phyloP scores from a whole-genome alignment of 2,888 invertebrate genomes.

The Cecidostiba fungosa region DNA sequence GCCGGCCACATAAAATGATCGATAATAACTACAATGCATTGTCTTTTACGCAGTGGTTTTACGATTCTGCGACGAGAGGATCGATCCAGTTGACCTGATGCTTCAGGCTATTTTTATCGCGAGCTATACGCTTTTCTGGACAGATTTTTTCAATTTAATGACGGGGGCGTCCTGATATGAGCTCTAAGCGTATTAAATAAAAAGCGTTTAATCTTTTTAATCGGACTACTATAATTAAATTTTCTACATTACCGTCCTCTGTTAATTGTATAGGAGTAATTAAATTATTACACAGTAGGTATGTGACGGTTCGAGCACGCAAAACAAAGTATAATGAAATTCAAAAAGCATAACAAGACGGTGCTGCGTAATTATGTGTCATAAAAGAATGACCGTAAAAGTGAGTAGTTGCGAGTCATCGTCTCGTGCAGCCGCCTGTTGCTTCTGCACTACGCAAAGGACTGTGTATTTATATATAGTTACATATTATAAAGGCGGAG shows the following conservation, averaged over 20 bases:
- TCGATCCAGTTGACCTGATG: background rate
- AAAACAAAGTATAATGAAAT: too few relatives aligned
- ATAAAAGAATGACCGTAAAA: background rate
- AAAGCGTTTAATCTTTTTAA: too few relatives aligned
- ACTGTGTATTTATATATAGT: too few relatives aligned
- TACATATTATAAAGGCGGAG: background rate
- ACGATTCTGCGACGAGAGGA: background rate
- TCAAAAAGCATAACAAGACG: background rate
- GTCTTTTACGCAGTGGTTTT: slow-evolving; percentile 10
- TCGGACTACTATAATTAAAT: too few relatives aligned
- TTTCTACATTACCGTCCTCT: too few relatives aligned
- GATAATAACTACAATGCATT: background rate
- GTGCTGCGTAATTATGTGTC: background rate
- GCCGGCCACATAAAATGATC: background rate
- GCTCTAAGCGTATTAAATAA: too few relatives aligned
- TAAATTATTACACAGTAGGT: too few relatives aligned
- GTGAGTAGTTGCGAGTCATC: background rate
- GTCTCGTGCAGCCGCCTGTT: slow-evolving; percentile 3
- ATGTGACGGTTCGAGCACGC: too few relatives aligned
- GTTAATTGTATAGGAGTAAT: too few relatives aligned
- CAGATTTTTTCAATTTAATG: too few relatives aligned
- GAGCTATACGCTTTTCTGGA: background rate
- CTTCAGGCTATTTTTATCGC: background rate
- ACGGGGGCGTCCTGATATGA: too few relatives aligned
- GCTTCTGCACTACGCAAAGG: background rate